Evolutionary conservation across 92 coral and sea anemone species (phyloP), one percentile per base, ranked within the genome.

Genomic region (Pocillopora meandrina): DNA sequence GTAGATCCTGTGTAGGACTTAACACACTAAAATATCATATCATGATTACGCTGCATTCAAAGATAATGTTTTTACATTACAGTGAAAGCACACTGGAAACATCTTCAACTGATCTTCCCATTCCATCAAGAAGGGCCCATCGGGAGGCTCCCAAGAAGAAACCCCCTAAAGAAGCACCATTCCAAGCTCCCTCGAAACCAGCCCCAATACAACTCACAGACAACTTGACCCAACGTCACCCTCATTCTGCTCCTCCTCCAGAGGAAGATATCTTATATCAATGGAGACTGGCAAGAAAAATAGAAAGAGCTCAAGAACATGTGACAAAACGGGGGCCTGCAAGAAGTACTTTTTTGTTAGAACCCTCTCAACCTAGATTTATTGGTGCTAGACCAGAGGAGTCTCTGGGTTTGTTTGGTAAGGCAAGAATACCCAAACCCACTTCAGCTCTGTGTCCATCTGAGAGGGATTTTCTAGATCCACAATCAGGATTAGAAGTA

Each of bases 231-330:
- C 87, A 72, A 78, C 88, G 56, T 65, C 83, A 77, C 26, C 74
- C 72, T 16, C 82, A 89, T 63, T 83, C 77, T 61, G 87, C 88
- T 31, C 87, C 87, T 21, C 90, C 90, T 87, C 98, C 95, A 58
- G 99, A 97, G 88, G 98, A 97, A 33, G 99, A 97, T 77, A 97
- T 97, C 66, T 88, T 97, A 56, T 97, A 97, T 84, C 98, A 97
- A 86, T 97, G 99, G 99, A 90, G 99, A 56, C 87, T 97, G 76
- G 91, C 98, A 73, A 89, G 97, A 56, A 93, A 93, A 82, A 92
- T 94, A 95, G 99, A 97, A 78, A 90, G 87, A 65, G 99, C 99
- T 17, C 94, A 97, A 80, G 93, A 95, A 47, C 77, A 78, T 33
- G 95, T 88, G 20, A 73, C 74, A 65, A 73, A 62, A 63, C 64